phyloP scores from a whole-genome alignment of 2,113 vertebrate species.

The Picathartes gymnocephalus region DNA sequence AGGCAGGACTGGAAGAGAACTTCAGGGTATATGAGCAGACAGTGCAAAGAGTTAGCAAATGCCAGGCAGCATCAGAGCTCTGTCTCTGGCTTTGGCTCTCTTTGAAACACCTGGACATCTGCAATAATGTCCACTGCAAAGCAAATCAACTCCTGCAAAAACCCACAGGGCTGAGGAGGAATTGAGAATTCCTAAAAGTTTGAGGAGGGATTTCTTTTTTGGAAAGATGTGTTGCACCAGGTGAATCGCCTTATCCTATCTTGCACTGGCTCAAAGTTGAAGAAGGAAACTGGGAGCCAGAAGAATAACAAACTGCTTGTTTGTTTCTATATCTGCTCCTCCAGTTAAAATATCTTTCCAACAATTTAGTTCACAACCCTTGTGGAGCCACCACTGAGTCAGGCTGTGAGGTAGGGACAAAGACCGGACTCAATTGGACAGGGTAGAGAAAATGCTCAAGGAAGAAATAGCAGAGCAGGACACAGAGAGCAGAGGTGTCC shows the following conservation, averaged over 20 bases:
- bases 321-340: neutral
- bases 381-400: neutral
- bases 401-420: neutral
- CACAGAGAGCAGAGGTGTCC: neutral
- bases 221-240: neutral
- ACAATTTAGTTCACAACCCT: neutral
- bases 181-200: neutral
- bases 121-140: neutral
- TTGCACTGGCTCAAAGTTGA: neutral
- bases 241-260: neutral
- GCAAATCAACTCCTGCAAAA: neutral
- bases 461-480: neutral
- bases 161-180: neutral
- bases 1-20: neutral
- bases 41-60: neutral
- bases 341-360: neutral
- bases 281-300: neutral
- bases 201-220: neutral
- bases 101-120: neutral
- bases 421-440: neutral
- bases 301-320: neutral
- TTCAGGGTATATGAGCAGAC: neutral
- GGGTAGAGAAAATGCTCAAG: neutral
- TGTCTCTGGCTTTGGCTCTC: neutral
- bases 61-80: neutral